These are phyloP conservation scores for Melipona beecheii DNA, from an alignment of 2,888 invertebrate species.

Conservation along the genomic window DNA sequence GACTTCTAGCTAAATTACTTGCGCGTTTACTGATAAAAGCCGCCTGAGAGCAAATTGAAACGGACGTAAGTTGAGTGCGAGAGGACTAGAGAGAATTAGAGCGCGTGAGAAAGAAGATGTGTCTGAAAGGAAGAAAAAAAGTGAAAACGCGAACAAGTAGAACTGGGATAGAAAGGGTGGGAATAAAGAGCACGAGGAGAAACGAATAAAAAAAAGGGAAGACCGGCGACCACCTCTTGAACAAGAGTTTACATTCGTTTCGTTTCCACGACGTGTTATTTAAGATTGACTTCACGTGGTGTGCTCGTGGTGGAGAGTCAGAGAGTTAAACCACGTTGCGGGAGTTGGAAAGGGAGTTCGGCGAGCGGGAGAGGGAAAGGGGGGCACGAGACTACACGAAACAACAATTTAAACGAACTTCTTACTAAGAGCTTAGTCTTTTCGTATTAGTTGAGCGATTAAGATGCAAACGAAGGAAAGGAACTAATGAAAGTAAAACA, in stretches of 20 bases:
- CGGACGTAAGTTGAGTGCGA: background rate
- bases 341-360: background rate
- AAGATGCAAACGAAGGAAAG: slow-evolving; percentile 19
- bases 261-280: slow-evolving; percentile 51
- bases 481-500: slow-evolving; percentile 65
- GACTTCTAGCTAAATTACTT: slow-evolving; percentile 49
- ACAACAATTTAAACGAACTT: slow-evolving; percentile 56
- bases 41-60: background rate
- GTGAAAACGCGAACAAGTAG: background rate
- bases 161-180: background rate
- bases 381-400: background rate
- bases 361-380: too few species aligned
- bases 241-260: slow-evolving; percentile 25
- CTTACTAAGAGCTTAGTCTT: slow-evolving; percentile 79
- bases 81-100: slow-evolving; percentile 18
- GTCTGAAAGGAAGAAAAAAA: slow-evolving; percentile 6
- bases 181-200: background rate
- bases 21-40: background rate
- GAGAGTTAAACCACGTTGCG: background rate
- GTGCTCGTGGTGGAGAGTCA: background rate
- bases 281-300: background rate
- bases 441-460: slow-evolving; percentile 78
- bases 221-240: slow-evolving; percentile 28
- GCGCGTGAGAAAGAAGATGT: slow-evolving; percentile 24
- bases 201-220: slow-evolving; percentile 6